A percentile compares a stretch with the other conserved stretches of the same genome.
These are phyloP conservation scores for Rhabdomys dilectus DNA, from an alignment of 2,113 vertebrate species.

Conservation along the genomic window DNA sequence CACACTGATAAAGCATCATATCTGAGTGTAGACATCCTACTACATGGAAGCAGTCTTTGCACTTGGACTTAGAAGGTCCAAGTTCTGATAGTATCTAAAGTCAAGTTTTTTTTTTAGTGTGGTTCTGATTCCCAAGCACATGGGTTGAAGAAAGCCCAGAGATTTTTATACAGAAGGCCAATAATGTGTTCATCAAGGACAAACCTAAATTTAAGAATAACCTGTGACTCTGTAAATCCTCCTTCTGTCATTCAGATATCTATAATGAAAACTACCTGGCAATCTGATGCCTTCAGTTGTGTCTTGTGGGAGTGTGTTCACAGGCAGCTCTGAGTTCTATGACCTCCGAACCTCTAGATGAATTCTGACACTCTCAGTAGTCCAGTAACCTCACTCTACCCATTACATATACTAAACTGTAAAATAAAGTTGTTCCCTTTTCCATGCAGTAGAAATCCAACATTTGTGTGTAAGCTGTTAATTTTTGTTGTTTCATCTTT, in stretches of 20 bases:
- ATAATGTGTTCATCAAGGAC: neutral
- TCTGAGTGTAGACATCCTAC: neutral
- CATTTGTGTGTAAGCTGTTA: neutral
- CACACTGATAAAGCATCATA: neutral
- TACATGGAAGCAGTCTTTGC: neutral
- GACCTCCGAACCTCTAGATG: neutral
- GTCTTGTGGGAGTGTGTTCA: neutral
- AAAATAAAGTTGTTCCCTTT: neutral
- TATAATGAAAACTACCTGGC: neutral
- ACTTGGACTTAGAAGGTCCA: neutral
- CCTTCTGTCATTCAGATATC: too few species aligned
- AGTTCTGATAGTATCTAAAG: neutral
- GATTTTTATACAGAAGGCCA: neutral
- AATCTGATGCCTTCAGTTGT: neutral
- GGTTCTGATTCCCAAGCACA: neutral
- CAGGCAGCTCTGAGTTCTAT: neutral
- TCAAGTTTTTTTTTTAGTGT: neutral
- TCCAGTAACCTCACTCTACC: neutral
- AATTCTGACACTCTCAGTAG: neutral
- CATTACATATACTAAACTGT: neutral
- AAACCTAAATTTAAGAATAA: neutral
- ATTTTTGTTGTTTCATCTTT: neutral
- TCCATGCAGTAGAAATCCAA: neutral
- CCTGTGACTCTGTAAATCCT: neutral
- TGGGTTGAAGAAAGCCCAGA: neutral